Conservation (phyloP, 1,140 invertebrate species). For the Drosophila navojoa region DNA sequence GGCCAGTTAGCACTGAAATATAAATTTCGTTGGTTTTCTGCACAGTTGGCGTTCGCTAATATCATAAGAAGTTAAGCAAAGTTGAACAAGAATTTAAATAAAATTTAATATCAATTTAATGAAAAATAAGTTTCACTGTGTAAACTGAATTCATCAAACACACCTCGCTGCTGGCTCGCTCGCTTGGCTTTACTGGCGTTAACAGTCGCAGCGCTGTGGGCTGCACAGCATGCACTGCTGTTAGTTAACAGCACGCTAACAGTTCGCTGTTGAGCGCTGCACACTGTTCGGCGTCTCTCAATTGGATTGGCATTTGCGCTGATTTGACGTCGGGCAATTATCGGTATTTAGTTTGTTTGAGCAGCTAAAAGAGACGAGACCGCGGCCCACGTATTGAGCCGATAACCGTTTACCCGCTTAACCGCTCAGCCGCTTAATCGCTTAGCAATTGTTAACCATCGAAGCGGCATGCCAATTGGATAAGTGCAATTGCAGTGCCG, state of each 20-base stretch:
- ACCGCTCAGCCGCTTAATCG: neutral
- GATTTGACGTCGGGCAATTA: conserved; percentile 2
- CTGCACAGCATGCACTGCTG: conserved; percentile 6
- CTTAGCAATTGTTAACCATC: neutral
- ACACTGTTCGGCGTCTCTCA: conserved; percentile 4
- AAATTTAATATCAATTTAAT: too few relatives aligned
- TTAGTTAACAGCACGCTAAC: conserved; percentile 19
- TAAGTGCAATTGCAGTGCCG: neutral
- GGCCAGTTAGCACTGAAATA: too few relatives aligned
- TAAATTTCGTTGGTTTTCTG: too few relatives aligned
- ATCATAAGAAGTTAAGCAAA: too few relatives aligned
- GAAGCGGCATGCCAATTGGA: neutral
- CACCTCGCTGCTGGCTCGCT: too few relatives aligned
- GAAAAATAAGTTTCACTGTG: too few relatives aligned
- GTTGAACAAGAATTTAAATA: too few relatives aligned
- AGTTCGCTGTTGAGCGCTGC: neutral
- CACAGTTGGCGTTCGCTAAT: too few relatives aligned
- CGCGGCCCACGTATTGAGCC: neutral
- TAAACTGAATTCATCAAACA: too few relatives aligned
- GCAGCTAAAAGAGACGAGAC: conserved; percentile 36
- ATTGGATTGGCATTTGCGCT: conserved; percentile 24
- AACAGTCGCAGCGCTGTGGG: too few relatives aligned
- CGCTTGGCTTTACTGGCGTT: too few relatives aligned
- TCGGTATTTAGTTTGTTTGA: conserved; percentile 37
- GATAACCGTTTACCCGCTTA: neutral